Percentiles rank a stretch among this genome's conserved stretches.
Evolutionary conservation across 2,888 invertebrate species (phyloP).

Genomic region (Eilema sororculum): DNA sequence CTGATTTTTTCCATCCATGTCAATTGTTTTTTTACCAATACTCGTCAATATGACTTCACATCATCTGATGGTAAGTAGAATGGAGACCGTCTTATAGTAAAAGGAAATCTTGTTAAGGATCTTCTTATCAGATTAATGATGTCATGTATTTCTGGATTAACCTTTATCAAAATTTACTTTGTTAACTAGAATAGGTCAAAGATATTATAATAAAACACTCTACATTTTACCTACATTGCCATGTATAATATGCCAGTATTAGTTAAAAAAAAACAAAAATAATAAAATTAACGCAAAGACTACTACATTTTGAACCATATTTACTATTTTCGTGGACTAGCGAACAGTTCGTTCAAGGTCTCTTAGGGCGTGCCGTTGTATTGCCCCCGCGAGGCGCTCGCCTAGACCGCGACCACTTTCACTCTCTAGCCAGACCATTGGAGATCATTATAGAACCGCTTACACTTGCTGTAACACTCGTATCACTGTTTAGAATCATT

Average conservation of each 20-base stretch:
- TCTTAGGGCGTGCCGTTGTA: conserved; percentile 49
- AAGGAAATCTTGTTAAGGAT: no score
- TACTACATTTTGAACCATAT: conserved; percentile 20
- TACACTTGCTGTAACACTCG: conserved; percentile 49
- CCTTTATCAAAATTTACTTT: not conserved
- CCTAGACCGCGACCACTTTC: conserved; percentile 78
- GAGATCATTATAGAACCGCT: conserved; percentile 55
- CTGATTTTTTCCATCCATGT: no score
- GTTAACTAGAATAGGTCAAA: no score
- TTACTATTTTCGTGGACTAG: conserved; percentile 40
- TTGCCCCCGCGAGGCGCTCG: conserved; percentile 59
- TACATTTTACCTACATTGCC: no score
- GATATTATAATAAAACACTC: no score
- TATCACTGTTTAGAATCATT: conserved; percentile 46
- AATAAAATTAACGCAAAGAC: conserved; percentile 19
- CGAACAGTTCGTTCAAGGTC: conserved; percentile 58
- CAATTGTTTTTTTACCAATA: no score
- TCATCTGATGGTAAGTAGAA: no score
- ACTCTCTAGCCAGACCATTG: conserved; percentile 72
- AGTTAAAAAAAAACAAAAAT: conserved; percentile 18
- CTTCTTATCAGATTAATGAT: not conserved
- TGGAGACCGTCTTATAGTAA: no score
- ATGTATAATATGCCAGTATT: not conserved
- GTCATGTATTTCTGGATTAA: not conserved
- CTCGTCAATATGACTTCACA: no score